Percentiles rank a stretch among this genome's conserved stretches.
Conservation (phyloP, 2,888 invertebrate species). For the Epistrophe eligans region DNA sequence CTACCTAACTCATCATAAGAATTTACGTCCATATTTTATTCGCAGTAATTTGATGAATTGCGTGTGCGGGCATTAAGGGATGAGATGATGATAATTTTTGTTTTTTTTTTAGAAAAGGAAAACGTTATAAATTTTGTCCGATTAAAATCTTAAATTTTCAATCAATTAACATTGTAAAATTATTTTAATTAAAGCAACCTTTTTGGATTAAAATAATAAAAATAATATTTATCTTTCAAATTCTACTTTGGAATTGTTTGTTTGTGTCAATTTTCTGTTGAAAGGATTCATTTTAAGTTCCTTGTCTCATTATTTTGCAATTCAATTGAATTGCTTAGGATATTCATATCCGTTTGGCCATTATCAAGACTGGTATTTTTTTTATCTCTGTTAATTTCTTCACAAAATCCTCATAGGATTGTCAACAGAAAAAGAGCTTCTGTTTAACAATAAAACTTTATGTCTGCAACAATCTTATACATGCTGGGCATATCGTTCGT, state of each 20-base stretch:
- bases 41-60: not conserved
- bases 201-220: constrained; percentile 16
- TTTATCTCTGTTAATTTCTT: constrained; percentile 25
- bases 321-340: constrained; percentile 26
- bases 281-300: constrained; percentile 24
- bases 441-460: constrained; percentile 64
- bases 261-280: not conserved
- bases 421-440: constrained; percentile 3
- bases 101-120: not conserved
- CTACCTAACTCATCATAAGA: constrained; percentile 24
- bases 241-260: not conserved
- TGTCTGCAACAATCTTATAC: constrained; percentile 57
- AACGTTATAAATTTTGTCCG: not conserved
- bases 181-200: constrained; percentile 8
- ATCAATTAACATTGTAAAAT: not conserved
- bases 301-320: constrained; percentile 35
- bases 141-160: constrained; percentile 15
- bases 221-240: constrained; percentile 24
- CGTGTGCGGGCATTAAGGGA: not conserved
- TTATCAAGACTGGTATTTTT: not conserved
- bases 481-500: constrained; percentile 39
- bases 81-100: not conserved
- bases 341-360: constrained; percentile 4
- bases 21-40: constrained; percentile 31
- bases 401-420: constrained; percentile 27